Conservation (phyloP, 2,113 vertebrate species). For the Odobenus rosmarus region DNA sequence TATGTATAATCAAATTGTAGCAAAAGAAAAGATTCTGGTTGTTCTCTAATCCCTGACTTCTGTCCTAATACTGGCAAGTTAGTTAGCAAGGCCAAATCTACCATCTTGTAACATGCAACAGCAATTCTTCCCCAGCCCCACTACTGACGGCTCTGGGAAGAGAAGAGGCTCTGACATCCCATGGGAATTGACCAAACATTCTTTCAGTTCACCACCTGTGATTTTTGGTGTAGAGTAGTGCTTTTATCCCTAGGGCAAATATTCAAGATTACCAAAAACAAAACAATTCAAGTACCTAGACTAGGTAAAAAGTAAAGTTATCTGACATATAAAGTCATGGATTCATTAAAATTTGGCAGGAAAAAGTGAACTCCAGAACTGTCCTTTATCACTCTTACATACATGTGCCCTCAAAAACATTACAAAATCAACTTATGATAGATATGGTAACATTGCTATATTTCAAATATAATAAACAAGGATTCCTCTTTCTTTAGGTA, state of each 20-base stretch:
- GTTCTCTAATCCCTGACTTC: not conserved
- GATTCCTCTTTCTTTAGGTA: not conserved
- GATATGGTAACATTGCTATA: not conserved
- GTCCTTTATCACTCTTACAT: not conserved
- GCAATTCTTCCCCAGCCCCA: not conserved
- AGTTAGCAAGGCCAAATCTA: not conserved
- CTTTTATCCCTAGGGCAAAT: constrained; percentile 3
- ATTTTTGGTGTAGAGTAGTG: not conserved
- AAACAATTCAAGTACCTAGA: not conserved
- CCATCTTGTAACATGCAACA: not conserved
- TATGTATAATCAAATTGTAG: not conserved
- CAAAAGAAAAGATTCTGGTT: not conserved
- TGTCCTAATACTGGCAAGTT: not conserved
- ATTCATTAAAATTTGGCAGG: not conserved
- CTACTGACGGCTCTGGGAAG: not conserved
- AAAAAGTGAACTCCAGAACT: not conserved
- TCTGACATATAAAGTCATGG: not conserved
- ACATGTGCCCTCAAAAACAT: not conserved
- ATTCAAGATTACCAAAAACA: not conserved
- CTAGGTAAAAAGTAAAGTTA: constrained; percentile 22
- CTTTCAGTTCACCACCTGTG: not conserved
- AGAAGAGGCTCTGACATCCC: not conserved
- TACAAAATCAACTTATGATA: not conserved
- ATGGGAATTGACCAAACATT: not conserved
- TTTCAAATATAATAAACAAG: constrained; percentile 11